These are phyloP conservation scores for Calosoma granatense DNA, from an alignment of 1,140 invertebrate genomes.

Conservation along the genomic window DNA sequence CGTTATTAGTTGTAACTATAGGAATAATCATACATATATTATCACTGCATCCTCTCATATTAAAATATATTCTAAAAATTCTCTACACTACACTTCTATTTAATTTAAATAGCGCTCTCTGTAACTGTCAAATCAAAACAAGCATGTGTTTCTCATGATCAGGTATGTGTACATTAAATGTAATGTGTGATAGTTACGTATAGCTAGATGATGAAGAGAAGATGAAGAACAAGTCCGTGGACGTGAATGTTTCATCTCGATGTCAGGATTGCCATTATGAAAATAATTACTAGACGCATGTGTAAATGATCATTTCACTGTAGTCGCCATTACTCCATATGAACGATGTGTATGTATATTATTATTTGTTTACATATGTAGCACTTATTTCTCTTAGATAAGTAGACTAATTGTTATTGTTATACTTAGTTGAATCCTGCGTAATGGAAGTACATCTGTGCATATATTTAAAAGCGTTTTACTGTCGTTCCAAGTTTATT, in stretches of 20 bases:
- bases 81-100: neutral
- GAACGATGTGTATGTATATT: too few species aligned
- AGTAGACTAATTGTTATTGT: too few species aligned
- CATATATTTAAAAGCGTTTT: too few species aligned
- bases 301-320: too few species aligned
- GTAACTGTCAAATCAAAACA: neutral
- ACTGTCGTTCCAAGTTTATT: too few species aligned
- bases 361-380: too few species aligned
- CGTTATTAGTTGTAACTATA: neutral
- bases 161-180: slow-evolving; percentile 8
- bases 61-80: neutral
- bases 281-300: too few species aligned
- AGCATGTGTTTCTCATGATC: neutral
- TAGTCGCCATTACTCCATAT: too few species aligned
- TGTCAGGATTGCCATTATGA: slow-evolving; percentile 7
- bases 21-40: neutral
- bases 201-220: too few species aligned
- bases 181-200: neutral
- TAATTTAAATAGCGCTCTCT: neutral
- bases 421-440: too few species aligned
- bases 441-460: too few species aligned
- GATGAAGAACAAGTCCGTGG: neutral
- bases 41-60: neutral
- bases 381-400: too few species aligned
- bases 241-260: neutral